Percentiles rank a stretch among this genome's conserved stretches.
Conservation (phyloP, 2,113 vertebrate genomes). For the Scolopax mira region DNA sequence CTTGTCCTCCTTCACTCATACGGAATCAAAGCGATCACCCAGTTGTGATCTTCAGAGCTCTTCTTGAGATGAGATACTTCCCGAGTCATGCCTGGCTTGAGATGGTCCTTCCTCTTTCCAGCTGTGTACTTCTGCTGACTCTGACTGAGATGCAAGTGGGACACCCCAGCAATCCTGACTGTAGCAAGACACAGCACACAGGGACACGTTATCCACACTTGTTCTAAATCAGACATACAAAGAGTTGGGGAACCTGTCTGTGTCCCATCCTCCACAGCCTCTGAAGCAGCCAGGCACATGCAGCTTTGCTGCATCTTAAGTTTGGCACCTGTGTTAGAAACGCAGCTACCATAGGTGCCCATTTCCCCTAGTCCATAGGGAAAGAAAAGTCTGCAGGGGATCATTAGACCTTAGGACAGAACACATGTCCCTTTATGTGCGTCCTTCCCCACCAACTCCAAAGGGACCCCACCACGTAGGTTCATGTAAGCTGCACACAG, state of each 20-base stretch:
- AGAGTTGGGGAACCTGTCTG: not conserved
- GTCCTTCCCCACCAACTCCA: not conserved
- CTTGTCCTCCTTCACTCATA: not conserved
- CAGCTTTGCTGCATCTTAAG: not conserved
- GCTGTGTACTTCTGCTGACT: not conserved
- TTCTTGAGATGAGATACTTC: not conserved
- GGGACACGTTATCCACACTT: accelerated
- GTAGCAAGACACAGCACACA: not conserved
- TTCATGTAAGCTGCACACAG: not conserved
- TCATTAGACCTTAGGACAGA: not conserved
- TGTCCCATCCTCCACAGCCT: not conserved
- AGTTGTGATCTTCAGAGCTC: not conserved
- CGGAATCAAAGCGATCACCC: not conserved
- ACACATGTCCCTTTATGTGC: not conserved
- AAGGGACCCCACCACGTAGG: not conserved
- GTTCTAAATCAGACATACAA: not conserved
- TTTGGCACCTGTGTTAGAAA: not conserved
- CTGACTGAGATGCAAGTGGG: not conserved
- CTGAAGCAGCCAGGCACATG: not conserved
- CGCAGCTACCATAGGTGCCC: accelerated
- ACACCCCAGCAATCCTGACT: not conserved
- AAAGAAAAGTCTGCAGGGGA: not conserved
- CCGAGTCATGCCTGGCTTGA: not conserved
- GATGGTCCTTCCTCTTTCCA: not conserved
- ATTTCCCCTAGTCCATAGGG: not conserved